phyloP scores from a whole-genome alignment of 2,113 vertebrate species.

The Aythya baeri region DNA sequence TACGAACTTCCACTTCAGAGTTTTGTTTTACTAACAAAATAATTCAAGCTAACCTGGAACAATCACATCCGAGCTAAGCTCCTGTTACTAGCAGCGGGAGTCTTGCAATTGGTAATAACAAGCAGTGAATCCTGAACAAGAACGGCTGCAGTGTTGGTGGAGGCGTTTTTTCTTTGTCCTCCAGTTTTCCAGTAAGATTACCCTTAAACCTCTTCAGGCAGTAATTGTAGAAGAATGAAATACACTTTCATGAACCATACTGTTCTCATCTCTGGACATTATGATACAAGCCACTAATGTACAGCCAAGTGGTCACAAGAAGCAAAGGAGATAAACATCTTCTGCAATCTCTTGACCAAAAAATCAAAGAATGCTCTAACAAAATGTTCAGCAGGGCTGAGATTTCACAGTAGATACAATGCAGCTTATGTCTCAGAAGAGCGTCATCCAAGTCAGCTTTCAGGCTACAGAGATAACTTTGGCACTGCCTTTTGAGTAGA shows the following conservation, averaged over 20 bases:
- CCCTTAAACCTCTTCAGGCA: neutral
- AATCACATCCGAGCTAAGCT: neutral
- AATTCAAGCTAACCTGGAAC: neutral
- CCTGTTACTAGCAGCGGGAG: neutral
- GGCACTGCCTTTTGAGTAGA: neutral
- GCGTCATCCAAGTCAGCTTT: neutral
- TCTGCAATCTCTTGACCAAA: neutral
- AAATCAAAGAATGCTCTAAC: neutral
- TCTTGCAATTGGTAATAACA: neutral
- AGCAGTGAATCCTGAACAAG: neutral
- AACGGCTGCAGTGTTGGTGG: neutral
- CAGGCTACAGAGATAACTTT: neutral
- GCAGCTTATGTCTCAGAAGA: neutral
- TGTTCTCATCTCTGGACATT: neutral
- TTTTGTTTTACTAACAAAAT: neutral
- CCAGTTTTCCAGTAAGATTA: neutral
- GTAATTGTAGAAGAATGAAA: neutral
- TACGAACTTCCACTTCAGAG: neutral
- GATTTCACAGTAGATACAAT: neutral
- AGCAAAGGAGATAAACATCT: neutral
- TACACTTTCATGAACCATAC: neutral
- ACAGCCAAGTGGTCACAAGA: fast-evolving
- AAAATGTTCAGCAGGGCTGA: neutral
- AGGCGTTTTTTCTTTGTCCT: neutral
- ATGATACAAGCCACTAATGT: neutral